Evolutionary conservation across 1,140 invertebrate species (phyloP), one percentile per base, ranked within the genome.

Genomic region (Pissodes strobi): DNA sequence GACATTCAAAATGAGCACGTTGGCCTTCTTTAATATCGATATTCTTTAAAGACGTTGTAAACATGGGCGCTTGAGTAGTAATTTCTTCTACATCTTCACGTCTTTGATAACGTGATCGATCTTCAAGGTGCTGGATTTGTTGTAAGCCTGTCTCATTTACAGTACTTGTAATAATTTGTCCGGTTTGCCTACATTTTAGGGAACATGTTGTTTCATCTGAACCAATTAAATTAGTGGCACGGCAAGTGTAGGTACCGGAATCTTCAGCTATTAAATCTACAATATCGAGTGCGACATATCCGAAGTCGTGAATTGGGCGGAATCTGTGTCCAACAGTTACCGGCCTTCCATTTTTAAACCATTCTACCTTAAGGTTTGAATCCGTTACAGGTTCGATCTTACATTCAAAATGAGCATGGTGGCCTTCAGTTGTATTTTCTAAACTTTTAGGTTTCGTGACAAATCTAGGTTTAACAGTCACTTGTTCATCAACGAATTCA

Each of bases 401-500:
- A 76, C 94, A 96, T 83, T 99, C 97, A 81, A 99, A 99, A 75
- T 99, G 96, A 51, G 94, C 94, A 72, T 95, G 90, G 69, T 95
- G 88, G 41, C 93, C 90, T 84, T 99, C 97, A 58, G 87, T 82
- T 30, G 97, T 86, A 71, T 91, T 90, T 67, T 90, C 90, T 52
- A 91, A 83, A 51, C 86, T 92, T 78, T 95, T 94, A 3, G 93
- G 90, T 74, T 91, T 88, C 0, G 91, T 92, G 2, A 95, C 79
- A 78, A 95, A 95, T 64, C 85, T 85, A 0, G 93, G 93, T 72
- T 87, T 90, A 5, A 93, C 85, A 69, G 87, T 90, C 5, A 94
- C 86, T 37, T 89, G 83, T 80, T 95, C 93, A 73, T 95, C 93
- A 15, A 93, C 82, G 23, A 88, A 83, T 76, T 93, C 90, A 58